These are phyloP conservation scores for Gambusia yucatana DNA, from an alignment of 2,797 vertebrate species.

Conservation along the genomic window DNA sequence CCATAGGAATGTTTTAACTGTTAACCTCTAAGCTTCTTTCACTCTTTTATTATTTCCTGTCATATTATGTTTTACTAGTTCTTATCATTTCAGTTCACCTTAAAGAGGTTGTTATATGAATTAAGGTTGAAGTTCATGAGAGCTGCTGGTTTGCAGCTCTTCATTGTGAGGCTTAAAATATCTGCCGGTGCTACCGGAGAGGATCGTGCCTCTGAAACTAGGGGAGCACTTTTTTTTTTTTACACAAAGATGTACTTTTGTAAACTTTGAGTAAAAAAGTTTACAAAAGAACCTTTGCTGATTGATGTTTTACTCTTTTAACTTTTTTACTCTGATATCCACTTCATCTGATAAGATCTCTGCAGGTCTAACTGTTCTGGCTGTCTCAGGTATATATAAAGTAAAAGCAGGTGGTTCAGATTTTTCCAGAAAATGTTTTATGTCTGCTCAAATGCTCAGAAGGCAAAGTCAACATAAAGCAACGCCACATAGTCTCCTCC, in stretches of 20 bases:
- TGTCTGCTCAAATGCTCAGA: conserved; percentile 49
- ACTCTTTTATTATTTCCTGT: not conserved
- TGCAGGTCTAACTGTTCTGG: conserved; percentile 21
- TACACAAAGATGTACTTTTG: conserved; percentile 22
- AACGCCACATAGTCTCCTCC: conserved; percentile 47
- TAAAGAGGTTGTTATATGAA: conserved; percentile 35
- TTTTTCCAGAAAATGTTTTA: conserved; percentile 47
- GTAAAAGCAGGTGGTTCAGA: conserved; percentile 55
- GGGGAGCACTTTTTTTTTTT: conserved; percentile 12
- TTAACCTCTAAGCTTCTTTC: not conserved
- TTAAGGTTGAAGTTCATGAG: conserved; percentile 44
- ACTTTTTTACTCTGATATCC: conserved; percentile 29
- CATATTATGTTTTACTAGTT: not conserved
- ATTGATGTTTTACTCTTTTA: conserved; percentile 26
- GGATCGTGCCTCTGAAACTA: conserved; percentile 22
- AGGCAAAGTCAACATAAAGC: conserved; percentile 61
- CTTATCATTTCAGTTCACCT: conserved; percentile 9
- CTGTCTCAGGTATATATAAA: conserved; percentile 34
- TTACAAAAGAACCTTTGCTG: conserved; percentile 8
- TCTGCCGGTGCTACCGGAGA: conserved; percentile 15
- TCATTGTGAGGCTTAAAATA: conserved; percentile 28
- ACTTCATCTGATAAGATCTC: conserved; percentile 25
- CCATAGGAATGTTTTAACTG: not conserved
- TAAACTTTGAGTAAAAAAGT: too few relatives aligned
- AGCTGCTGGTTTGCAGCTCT: conserved; percentile 23